A percentile compares a stretch with the other conserved stretches of the same genome.
phyloP scores from a whole-genome alignment of 2,113 vertebrate species.

The Sebastes fasciatus region DNA sequence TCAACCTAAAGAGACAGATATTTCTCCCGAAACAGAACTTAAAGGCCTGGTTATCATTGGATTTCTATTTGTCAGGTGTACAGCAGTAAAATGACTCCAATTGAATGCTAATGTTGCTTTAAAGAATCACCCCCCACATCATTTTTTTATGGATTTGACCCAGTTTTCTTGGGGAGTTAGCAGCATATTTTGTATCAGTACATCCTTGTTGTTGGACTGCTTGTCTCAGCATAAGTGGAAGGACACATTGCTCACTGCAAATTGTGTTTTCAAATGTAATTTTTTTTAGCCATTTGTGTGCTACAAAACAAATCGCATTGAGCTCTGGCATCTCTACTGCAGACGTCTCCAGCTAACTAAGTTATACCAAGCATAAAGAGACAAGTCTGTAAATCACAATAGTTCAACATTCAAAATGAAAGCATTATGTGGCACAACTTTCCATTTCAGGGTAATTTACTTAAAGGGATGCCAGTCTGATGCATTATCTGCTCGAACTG shows the following conservation, averaged over 20 bases:
- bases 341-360: not conserved
- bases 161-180: not conserved
- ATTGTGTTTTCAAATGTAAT: not conserved
- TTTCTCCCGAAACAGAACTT: not conserved
- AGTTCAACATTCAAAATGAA: not conserved
- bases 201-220: not conserved
- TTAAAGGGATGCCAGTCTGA: not conserved
- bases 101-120: not conserved
- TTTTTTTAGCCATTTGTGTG: not conserved
- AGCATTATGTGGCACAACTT: not conserved
- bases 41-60: not conserved
- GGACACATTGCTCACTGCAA: not conserved
- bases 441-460: not conserved
- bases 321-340: not conserved
- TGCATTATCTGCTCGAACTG: constrained; percentile 2
- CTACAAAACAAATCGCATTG: not conserved
- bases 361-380: not conserved
- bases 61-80: not conserved
- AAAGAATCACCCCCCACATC: not conserved
- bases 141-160: too few species aligned
- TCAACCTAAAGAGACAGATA: not conserved
- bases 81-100: not conserved
- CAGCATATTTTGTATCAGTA: not conserved
- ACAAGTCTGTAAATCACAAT: not conserved
- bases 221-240: not conserved